Evolutionary conservation across 2,797 vertebrate species (phyloP).

Genomic region (Trachops cirrhosus): DNA sequence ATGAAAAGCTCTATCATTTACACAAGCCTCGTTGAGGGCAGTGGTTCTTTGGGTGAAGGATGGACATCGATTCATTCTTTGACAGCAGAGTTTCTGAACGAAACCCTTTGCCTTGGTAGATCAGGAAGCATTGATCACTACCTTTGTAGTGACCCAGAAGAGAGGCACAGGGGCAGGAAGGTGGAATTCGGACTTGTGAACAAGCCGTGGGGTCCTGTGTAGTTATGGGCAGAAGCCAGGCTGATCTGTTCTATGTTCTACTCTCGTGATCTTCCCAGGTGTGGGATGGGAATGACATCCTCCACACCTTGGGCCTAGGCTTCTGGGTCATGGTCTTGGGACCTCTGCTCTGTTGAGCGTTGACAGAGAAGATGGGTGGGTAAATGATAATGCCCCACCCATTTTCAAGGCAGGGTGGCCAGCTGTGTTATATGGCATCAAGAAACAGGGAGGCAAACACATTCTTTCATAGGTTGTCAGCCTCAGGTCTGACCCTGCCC

Average conservation of each 20-base stretch:
- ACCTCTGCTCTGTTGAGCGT: background rate
- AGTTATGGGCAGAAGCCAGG: background rate
- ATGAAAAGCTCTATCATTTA: slow-evolving; percentile 9
- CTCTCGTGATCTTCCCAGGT: background rate
- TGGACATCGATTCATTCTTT: background rate
- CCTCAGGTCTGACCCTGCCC: background rate
- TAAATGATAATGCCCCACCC: background rate
- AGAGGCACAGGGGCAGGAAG: too few relatives aligned
- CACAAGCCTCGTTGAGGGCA: background rate
- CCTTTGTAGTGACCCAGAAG: background rate
- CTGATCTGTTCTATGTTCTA: background rate
- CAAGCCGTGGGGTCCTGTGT: accelerated
- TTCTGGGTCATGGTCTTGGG: background rate
- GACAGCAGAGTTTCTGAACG: background rate
- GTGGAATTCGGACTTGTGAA: background rate
- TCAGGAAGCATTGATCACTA: background rate
- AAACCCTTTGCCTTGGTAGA: background rate
- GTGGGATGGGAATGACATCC: accelerated
- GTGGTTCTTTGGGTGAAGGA: background rate
- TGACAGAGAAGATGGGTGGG: background rate
- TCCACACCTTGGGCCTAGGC: background rate
- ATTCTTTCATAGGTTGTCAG: background rate
- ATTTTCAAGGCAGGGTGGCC: background rate
- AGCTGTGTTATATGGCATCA: background rate
- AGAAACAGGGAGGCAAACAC: background rate